These are phyloP conservation scores for Cyclargus thomasi DNA, from an alignment of 1,140 invertebrate species.

Conservation along the genomic window DNA sequence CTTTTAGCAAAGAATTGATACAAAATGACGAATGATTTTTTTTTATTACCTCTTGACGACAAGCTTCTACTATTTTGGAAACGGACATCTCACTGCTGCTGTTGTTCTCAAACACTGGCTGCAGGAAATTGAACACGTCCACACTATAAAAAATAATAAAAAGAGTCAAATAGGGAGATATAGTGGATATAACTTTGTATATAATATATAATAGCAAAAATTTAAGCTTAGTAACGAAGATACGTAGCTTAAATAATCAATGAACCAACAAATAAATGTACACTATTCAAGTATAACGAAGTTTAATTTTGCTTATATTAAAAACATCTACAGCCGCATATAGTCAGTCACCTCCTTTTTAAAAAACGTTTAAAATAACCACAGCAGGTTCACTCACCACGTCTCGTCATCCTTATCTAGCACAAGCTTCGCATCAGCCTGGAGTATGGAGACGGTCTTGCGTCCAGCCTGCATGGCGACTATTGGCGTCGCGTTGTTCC, in stretches of 20 bases:
- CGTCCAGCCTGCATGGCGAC: conserved; percentile 66
- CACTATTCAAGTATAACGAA: too few relatives aligned
- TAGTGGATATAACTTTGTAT: too few relatives aligned
- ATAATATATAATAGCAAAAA: too few relatives aligned
- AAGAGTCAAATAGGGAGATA: too few relatives aligned
- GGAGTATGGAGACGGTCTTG: conserved; percentile 76
- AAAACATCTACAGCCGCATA: too few relatives aligned
- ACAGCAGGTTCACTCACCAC: conserved; percentile 65
- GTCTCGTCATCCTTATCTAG: conserved; percentile 83
- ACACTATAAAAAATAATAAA: conserved; percentile 75
- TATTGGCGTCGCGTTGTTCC: conserved; percentile 65
- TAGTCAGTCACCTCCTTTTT: too few relatives aligned
- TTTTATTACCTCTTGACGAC: conserved; percentile 63
- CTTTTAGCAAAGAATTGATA: too few relatives aligned
- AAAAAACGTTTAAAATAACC: background rate
- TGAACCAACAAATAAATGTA: too few relatives aligned
- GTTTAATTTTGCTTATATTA: too few relatives aligned
- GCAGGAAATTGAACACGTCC: conserved; percentile 88
- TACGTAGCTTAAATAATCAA: too few relatives aligned
- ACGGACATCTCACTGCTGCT: conserved; percentile 75
- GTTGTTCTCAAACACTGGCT: conserved; percentile 80
- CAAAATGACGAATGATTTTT: too few relatives aligned
- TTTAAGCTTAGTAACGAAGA: too few relatives aligned
- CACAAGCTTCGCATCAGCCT: conserved; percentile 60
- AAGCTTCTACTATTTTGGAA: conserved; percentile 69